Base-by-base conservation (phyloP, 2,113 vertebrate species). In the Atractosteus spatula region DNA sequence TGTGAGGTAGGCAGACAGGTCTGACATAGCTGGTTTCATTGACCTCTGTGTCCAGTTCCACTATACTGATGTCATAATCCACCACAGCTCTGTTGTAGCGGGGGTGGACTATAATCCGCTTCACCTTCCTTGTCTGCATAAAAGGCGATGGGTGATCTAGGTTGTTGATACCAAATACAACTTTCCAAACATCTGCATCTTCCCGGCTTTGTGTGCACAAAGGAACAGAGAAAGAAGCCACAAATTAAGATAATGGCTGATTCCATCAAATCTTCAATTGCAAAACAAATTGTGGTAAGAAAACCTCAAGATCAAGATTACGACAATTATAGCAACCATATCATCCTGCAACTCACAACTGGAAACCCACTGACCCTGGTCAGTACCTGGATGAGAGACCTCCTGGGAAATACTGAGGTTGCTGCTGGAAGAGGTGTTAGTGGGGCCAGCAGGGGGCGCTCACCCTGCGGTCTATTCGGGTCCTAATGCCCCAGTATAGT, bases 51-150 rank as follows among this genome's bases (percentile, higher is more conserved):
- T 92, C 90, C 7, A 99, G 91, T 85, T 99, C 90, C 70, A 99
- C 89, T 1, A 98, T 88, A 74, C 96, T 97, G 90, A 99, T 98
- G 84, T 99, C 97, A 0, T 98, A 99, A 84, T 99, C 97, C 1
- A 98, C 95, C 0, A 97, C 95, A 0, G 93, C 95, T 0, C 94
- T 91, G 81, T 93, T 97, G 77, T 99, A 99, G 62, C 96, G 95
- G 0, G 96, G 96, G 70, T 99, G 97, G 0, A 95, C 88, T n/a
- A 95, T 86, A 76, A 99, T 94, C 69, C 86, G 91, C 74, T 88
- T 93, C 74, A 99, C 97, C 0, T 83, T 80, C 1, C 92, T 92
- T 0, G 74, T 95, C 92, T 99, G 97, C 74, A 84, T 93, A 86
- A 94, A 93, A 0, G 56, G 17, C 0, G 96, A 94, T 0, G 94